Conservation (phyloP, 2,888 invertebrate species). For the Acanthoscelides obtectus region DNA sequence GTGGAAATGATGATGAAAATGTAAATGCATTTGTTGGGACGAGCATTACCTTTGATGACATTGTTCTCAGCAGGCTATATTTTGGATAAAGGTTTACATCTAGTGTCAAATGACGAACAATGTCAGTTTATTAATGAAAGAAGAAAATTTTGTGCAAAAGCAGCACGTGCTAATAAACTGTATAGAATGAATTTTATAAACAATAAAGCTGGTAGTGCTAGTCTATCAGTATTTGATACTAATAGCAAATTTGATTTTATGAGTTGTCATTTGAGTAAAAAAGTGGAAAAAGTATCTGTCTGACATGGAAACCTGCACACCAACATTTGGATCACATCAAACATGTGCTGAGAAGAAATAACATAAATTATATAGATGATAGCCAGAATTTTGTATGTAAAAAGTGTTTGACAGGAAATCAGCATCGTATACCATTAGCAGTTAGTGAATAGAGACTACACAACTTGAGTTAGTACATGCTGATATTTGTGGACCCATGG, state of each 20-base stretch:
- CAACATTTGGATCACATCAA: slow-evolving; percentile 11
- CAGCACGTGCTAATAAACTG: slow-evolving; percentile 13
- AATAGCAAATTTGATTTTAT: too few species aligned
- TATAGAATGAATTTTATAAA: slow-evolving; percentile 14
- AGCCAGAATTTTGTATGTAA: too few species aligned
- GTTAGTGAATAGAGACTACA: slow-evolving; percentile 9
- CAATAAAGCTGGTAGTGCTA: background rate
- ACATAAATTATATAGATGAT: too few species aligned
- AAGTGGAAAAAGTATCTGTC: slow-evolving; percentile 6
- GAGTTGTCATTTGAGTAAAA: slow-evolving; percentile 1
- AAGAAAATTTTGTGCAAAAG: slow-evolving; percentile 13
- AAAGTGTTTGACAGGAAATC: slow-evolving; percentile 16
- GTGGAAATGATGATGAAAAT: background rate
- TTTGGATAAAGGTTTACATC: too few species aligned
- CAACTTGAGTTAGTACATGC: slow-evolving; percentile 14
- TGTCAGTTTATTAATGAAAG: slow-evolving; percentile 1
- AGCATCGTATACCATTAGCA: slow-evolving; percentile 11
- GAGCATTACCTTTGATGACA: background rate
- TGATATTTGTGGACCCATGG: slow-evolving; percentile 19
- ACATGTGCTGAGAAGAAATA: slow-evolving; percentile 7
- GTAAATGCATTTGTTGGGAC: background rate
- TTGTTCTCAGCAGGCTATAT: background rate
- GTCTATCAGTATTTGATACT: background rate
- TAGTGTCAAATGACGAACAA: background rate
- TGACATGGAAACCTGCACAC: slow-evolving; percentile 14